Percentiles rank a stretch among this genome's conserved stretches.
Conservation (phyloP, 2,797 vertebrate genomes). For the Siniperca obscura region DNA sequence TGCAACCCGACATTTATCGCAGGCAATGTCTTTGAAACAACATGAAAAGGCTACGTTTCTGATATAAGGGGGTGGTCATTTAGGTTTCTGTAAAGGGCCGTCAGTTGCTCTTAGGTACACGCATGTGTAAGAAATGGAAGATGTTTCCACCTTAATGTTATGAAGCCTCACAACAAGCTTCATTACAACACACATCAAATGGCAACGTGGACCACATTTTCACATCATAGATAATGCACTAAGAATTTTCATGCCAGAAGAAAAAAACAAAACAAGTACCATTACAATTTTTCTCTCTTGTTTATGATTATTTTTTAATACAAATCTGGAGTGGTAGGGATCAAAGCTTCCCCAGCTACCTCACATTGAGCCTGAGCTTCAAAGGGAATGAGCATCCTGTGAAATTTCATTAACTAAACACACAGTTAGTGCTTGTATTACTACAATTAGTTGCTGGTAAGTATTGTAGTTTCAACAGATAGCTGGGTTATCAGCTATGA, state of each 20-base stretch:
- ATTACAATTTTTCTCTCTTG: constrained; percentile 10
- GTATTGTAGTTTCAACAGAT: constrained; percentile 14
- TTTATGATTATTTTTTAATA: constrained; percentile 29
- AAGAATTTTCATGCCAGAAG: not conserved
- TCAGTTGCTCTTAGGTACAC: constrained; percentile 15
- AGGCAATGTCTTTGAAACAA: constrained; percentile 76
- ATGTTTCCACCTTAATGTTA: constrained; percentile 5
- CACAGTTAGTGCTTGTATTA: constrained; percentile 17
- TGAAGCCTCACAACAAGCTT: not conserved
- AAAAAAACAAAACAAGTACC: too few species aligned
- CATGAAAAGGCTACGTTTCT: constrained; percentile 67
- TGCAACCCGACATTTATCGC: constrained; percentile 73
- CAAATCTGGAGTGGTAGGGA: constrained; percentile 50
- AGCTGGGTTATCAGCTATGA: constrained; percentile 10
- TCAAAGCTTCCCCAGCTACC: constrained; percentile 59
- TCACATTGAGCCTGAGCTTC: constrained; percentile 25
- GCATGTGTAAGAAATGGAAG: constrained; percentile 6
- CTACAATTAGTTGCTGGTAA: constrained; percentile 12
- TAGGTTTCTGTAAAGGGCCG: constrained; percentile 30
- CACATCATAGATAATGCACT: constrained; percentile 2
- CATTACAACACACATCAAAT: not conserved
- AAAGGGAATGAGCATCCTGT: constrained; percentile 32
- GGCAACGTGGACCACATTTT: not conserved
- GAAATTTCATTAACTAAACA: constrained; percentile 23
- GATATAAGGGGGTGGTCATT: constrained; percentile 24